Evolutionary conservation across 2,797 vertebrate genomes (phyloP).

Genomic region (Phataginus tricuspis): DNA sequence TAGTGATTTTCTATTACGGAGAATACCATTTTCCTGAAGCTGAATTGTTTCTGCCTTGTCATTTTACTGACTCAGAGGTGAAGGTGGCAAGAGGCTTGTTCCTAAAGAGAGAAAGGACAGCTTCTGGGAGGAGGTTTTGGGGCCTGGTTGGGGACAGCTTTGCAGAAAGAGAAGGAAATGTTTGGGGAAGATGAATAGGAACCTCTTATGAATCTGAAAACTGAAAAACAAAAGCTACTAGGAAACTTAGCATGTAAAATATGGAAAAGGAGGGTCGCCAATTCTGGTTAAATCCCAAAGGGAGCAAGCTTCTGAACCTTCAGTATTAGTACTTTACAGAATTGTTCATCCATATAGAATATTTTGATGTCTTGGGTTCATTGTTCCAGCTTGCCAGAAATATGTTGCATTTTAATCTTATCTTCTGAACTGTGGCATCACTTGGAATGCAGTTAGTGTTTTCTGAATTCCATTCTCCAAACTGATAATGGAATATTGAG

Average conservation of each 20-base stretch:
- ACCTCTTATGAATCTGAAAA: background rate
- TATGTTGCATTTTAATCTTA: background rate
- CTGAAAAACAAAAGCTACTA: background rate
- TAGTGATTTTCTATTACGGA: background rate
- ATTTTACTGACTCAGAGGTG: background rate
- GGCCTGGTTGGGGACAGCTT: background rate
- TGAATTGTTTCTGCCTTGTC: background rate
- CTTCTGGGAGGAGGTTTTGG: background rate
- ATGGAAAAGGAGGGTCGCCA: background rate
- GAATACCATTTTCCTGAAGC: background rate
- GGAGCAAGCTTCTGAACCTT: background rate
- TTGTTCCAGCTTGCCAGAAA: conserved; percentile 13
- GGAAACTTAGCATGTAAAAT: background rate
- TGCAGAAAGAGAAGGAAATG: background rate
- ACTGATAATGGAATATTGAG: background rate
- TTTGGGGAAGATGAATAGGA: background rate
- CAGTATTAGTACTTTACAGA: background rate
- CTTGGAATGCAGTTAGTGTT: conserved; percentile 13
- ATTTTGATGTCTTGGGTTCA: background rate
- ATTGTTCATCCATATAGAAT: background rate
- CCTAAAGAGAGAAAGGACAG: background rate
- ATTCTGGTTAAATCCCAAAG: background rate
- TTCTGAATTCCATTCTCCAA: background rate
- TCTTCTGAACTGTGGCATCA: background rate
- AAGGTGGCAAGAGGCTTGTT: background rate